Percentiles rank a stretch among this genome's conserved stretches.
These are phyloP conservation scores for Narcine bancroftii DNA, from an alignment of 2,113 vertebrate species.

Conservation along the genomic window DNA sequence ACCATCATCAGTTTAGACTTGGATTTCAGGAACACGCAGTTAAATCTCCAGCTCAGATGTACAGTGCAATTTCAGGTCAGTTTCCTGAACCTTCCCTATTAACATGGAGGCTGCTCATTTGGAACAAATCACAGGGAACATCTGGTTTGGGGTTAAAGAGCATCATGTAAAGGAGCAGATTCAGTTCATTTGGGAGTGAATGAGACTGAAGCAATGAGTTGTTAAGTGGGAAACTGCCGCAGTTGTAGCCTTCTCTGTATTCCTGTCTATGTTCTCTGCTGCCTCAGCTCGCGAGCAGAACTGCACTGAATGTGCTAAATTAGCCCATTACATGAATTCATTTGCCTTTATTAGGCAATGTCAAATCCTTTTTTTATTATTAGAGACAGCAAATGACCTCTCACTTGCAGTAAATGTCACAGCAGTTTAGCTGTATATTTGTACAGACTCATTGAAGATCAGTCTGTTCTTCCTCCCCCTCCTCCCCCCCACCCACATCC, in stretches of 20 bases:
- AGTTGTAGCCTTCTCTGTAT: slow-evolving; percentile 31
- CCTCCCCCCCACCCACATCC: not conserved
- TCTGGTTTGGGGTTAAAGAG: slow-evolving; percentile 33
- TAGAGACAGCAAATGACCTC: slow-evolving; percentile 62
- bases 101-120: slow-evolving; percentile 35
- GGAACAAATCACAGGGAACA: slow-evolving; percentile 33
- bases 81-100: slow-evolving; percentile 28
- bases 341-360: slow-evolving; percentile 69
- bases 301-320: slow-evolving; percentile 59
- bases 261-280: slow-evolving; percentile 30
- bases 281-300: slow-evolving; percentile 45
- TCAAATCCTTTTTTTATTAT: slow-evolving; percentile 63
- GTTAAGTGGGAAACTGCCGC: slow-evolving; percentile 28
- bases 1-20: not conserved
- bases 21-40: slow-evolving; percentile 1
- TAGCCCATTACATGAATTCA: slow-evolving; percentile 67
- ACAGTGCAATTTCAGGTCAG: slow-evolving; percentile 23
- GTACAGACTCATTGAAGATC: slow-evolving; percentile 48
- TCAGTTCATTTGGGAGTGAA: slow-evolving; percentile 35
- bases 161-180: slow-evolving; percentile 28
- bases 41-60: slow-evolving; percentile 19
- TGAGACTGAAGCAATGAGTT: slow-evolving; percentile 34
- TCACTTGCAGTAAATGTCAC: slow-evolving; percentile 66
- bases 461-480: not conserved
- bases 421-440: slow-evolving; percentile 58